Conservation (phyloP, 2,797 vertebrate genomes). For the Chiropotes sagulatus region DNA sequence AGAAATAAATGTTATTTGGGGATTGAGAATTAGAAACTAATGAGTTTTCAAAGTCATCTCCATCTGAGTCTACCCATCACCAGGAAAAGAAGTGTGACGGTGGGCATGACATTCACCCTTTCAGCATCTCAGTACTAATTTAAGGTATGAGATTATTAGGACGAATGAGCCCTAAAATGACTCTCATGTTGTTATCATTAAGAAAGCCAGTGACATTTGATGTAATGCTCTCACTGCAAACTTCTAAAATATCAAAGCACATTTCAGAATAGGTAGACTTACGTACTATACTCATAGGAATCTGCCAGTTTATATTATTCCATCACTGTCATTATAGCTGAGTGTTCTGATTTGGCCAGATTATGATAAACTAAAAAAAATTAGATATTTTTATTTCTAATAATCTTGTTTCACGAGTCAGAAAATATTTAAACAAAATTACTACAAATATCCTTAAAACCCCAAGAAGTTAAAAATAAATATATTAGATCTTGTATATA, state of each 20-base stretch:
- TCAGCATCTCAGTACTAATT: neutral
- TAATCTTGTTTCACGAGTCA: neutral
- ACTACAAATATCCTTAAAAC: neutral
- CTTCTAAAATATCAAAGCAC: neutral
- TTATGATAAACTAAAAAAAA: neutral
- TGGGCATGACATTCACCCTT: neutral
- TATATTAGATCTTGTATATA: neutral
- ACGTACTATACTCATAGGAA: neutral
- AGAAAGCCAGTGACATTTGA: neutral
- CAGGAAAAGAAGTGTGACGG: neutral
- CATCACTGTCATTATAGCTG: neutral
- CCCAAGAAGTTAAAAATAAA: neutral
- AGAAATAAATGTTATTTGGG: neutral
- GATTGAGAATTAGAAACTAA: neutral
- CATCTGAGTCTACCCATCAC: neutral
- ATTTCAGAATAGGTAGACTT: neutral
- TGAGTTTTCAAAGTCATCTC: neutral
- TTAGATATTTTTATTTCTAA: slow-evolving; percentile 5
- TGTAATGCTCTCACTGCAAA: neutral
- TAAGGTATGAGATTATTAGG: neutral
- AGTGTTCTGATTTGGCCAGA: neutral
- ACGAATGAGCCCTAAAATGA: neutral
- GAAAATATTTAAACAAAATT: slow-evolving; percentile 29
- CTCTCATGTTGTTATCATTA: neutral
- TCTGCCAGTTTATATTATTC: neutral